These are phyloP conservation scores for Xenopus laevis DNA, from an alignment of 2,113 vertebrate genomes.

Conservation along the genomic window DNA sequence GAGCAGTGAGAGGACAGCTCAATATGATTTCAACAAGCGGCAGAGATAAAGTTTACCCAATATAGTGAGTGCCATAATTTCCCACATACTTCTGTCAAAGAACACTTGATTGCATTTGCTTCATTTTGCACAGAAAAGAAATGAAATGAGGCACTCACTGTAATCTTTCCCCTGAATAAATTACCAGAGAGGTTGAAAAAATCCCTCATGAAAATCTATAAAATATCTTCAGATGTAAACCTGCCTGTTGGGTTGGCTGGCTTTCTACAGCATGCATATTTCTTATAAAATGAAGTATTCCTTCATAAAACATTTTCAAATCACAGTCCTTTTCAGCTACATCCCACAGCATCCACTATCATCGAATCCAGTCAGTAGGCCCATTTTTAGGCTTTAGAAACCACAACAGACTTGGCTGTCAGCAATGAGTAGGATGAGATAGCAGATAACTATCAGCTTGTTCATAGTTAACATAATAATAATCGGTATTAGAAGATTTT, in stretches of 20 bases:
- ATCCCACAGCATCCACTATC: too few relatives aligned
- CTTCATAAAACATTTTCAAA: too few relatives aligned
- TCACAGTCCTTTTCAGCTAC: too few relatives aligned
- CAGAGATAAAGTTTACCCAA: slow-evolving; percentile 6
- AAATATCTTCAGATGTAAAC: background rate
- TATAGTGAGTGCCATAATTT: slow-evolving; percentile 1
- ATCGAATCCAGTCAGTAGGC: too few relatives aligned
- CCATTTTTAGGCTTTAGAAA: too few relatives aligned
- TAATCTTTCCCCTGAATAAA: background rate
- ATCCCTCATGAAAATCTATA: background rate
- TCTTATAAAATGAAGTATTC: background rate
- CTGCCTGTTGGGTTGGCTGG: too few relatives aligned
- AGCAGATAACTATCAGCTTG: too few relatives aligned
- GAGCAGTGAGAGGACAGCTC: slow-evolving; percentile 4
- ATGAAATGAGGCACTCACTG: slow-evolving; percentile 3
- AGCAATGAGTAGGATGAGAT: too few relatives aligned
- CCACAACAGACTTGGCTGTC: too few relatives aligned
- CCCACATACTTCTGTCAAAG: background rate
- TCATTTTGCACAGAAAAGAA: background rate
- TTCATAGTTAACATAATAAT: too few relatives aligned
- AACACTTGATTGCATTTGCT: slow-evolving; percentile 6
- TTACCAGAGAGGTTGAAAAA: background rate
- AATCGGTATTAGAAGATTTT: too few relatives aligned
- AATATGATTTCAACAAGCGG: background rate
- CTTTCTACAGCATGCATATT: background rate